Evolutionary conservation across 2,888 invertebrate species (phyloP).

Genomic region (Liposcelis brunnea): DNA sequence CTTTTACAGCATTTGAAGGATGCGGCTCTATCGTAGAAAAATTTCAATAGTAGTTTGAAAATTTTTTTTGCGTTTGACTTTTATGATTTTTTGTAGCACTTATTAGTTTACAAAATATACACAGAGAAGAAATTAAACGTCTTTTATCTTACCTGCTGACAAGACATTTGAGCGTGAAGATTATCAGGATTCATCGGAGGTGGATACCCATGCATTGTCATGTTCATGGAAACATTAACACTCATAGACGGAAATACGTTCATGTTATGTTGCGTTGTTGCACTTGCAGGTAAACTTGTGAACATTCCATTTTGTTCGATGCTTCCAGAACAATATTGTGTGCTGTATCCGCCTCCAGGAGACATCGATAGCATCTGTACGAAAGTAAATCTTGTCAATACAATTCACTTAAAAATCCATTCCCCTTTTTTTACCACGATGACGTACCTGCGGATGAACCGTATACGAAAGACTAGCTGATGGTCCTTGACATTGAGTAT

Average conservation of each 20-base stretch:
- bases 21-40: no score
- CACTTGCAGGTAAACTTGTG: not conserved
- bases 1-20: not conserved
- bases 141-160: constrained; percentile 40
- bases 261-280: not conserved
- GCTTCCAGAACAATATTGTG: constrained; percentile 15
- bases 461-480: constrained; percentile 34
- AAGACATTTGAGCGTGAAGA: constrained; percentile 37
- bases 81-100: no score
- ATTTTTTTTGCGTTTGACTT: no score
- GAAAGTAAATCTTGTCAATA: not conserved
- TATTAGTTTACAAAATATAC: no score
- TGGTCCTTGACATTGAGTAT: constrained; percentile 18
- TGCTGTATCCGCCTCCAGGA: constrained; percentile 14
- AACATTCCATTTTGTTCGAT: constrained; percentile 13
- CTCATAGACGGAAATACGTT: constrained; percentile 77
- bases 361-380: constrained; percentile 36
- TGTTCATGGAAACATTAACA: constrained; percentile 94
- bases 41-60: no score
- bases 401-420: no score
- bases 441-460: constrained; percentile 31
- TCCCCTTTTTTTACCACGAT: no score
- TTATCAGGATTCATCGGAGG: constrained; percentile 26
- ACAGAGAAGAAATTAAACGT: not conserved
- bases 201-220: constrained; percentile 69